These are phyloP conservation scores for Mimumesa dahlbomi DNA, from an alignment of 2,888 invertebrate genomes.

Conservation along the genomic window DNA sequence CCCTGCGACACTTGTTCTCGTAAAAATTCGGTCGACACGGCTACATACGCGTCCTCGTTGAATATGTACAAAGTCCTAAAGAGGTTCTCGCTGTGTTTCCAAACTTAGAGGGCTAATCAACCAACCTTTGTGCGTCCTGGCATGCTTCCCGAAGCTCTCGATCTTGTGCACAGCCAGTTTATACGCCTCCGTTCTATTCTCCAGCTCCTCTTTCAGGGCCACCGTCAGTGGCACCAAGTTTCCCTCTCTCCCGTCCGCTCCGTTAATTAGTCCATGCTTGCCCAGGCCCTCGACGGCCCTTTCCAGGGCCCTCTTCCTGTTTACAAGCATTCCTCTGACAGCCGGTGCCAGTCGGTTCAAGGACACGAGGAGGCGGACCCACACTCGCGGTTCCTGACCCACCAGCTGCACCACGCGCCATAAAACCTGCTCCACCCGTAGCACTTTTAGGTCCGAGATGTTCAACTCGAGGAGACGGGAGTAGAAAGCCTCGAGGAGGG, in stretches of 20 bases:
- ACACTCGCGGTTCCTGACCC: constrained; percentile 69
- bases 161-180: constrained; percentile 93
- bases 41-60: too few relatives aligned
- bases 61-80: too few relatives aligned
- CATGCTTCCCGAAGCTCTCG: constrained; percentile 81
- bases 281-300: constrained; percentile 93
- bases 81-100: too few relatives aligned
- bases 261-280: too few relatives aligned
- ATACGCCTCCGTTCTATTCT: constrained; percentile 91
- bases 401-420: constrained; percentile 93
- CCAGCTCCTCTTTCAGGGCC: constrained; percentile 91
- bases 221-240: constrained; percentile 88
- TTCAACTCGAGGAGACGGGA: constrained; percentile 74
- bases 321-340: constrained; percentile 85
- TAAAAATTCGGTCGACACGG: too few relatives aligned
- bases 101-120: neutral
- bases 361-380: constrained; percentile 72
- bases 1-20: too few relatives aligned
- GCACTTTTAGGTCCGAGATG: constrained; percentile 76
- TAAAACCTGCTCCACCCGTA: constrained; percentile 88
- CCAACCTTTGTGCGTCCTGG: constrained; percentile 78
- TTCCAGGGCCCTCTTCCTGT: constrained; percentile 88
- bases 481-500: constrained; percentile 91
- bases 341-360: constrained; percentile 80
- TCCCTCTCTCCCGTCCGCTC: constrained; percentile 60